Conservation (phyloP, 2,797 vertebrate species). For the Acestrorhynchus altus region DNA sequence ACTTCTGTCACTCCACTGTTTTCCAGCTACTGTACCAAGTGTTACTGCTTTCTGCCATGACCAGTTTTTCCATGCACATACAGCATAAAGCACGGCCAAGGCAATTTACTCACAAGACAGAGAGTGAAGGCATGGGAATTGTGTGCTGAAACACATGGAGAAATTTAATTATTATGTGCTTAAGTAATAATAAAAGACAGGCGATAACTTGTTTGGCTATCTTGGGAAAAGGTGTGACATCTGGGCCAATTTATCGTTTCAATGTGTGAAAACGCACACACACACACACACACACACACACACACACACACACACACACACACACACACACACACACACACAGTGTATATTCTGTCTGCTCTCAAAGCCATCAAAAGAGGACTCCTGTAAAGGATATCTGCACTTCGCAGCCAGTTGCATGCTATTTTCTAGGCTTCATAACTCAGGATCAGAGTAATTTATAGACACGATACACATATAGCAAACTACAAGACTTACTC, state of each 20-base stretch:
- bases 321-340: too few relatives aligned
- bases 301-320: conserved; percentile 27
- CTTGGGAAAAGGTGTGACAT: conserved; percentile 44
- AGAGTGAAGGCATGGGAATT: neutral
- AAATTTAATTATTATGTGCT: conserved; percentile 38
- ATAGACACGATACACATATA: too few relatives aligned
- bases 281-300: conserved; percentile 20
- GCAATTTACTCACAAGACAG: neutral
- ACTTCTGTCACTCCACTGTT: neutral
- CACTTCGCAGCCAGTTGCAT: too few relatives aligned
- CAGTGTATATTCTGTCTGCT: conserved; percentile 22
- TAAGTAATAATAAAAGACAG: conserved; percentile 45
- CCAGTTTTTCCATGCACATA: neutral
- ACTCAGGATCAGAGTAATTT: too few relatives aligned
- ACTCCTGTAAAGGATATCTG: conserved; percentile 6
- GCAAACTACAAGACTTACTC: too few relatives aligned
- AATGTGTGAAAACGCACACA: conserved; percentile 37
- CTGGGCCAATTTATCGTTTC: conserved; percentile 43
- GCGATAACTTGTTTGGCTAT: conserved; percentile 41
- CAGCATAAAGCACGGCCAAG: neutral
- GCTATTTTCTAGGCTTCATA: too few relatives aligned
- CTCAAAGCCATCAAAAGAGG: conserved; percentile 36
- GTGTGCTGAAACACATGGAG: neutral
- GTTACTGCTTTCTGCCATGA: neutral
- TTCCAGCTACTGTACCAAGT: neutral